Base-by-base conservation (phyloP, 2,113 vertebrate genomes). In the Benitochromis conjunctus region DNA sequence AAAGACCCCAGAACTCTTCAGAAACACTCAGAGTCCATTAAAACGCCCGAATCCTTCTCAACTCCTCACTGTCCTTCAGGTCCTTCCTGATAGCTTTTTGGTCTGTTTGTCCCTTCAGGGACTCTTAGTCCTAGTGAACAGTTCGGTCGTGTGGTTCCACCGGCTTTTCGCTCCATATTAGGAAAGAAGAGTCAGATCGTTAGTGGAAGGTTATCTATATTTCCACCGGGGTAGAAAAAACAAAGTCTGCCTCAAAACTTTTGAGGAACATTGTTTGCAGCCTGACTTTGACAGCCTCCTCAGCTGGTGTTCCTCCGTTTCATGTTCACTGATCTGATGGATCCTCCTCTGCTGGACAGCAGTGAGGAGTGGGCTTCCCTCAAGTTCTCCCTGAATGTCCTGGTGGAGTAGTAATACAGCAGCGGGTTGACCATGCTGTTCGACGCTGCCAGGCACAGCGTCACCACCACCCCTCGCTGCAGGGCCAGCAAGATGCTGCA, bases 371-470 rank as follows among this genome's bases (percentile, higher is more conserved):
- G 74, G 2, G 26, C 79, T 6, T 76, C 26, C 26, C 66, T 81
- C 83, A 89, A 2, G 6, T 26, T 12, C 1, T 82, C 36, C 2
- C 94, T 94, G 88, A 96, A 96, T 1, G 31, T 89, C 34, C 86
- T 84, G 48, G 94, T 94, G 5, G 89, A 92, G 31, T 96, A 96
- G 91, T 96, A 96, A 56, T 97, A 97, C 19, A 97, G 88, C 78
- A 96, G 84, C 0, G 96, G 96, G 91, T 97, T 96, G 82, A 96
- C 78, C 86, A 94, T 92, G 60, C 95, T 95, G 93, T 96, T 97
- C 12, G 88, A 83, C 0, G 96, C 91, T 0, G 96, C 95, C 82
- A 94, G 79, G 57, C 96, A 96, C 24, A 95, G 86, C 3, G 95
- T 95, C 29, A 95, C 82, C 43, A 96, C 94, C 54, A 90, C 88